Evolutionary conservation across 2,888 invertebrate genomes (phyloP), one percentile per base, ranked within the genome.

Genomic region (Reticulitermes lucifugus): DNA sequence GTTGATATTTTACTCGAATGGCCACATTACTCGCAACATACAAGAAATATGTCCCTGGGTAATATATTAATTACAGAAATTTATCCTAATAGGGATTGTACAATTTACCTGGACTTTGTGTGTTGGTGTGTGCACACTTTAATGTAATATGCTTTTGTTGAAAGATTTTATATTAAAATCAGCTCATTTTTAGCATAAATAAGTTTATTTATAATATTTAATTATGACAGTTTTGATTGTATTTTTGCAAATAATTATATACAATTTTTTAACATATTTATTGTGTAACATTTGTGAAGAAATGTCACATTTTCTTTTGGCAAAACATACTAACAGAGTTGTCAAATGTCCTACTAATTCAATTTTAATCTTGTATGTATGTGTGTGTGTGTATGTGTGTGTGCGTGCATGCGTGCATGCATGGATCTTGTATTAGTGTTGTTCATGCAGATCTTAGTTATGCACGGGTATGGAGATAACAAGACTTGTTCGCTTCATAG

Each of bases 71-170:
- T 7, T 6, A 6, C n/a, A 25, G 1, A n/a, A 25, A n/a, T n/a
- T 65, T 65, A n/a, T n/a, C n/a, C 3, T 7, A 65, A 65, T 65
- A 59, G 22, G 14, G 22, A 12, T 46, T 22, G 14, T 60, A 60
- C 6, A 6, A 60, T 60, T 60, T n/a, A n/a, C 65, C n/a, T 65
- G 5, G 25, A 65, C n/a, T 65, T n/a, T n/a, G n/a, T 25, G 65
- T 65, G n/a, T 65, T 65, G 65, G 25, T 65, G 65, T 65, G 6
- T 6, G 12, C 65, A 65, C 65, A 65, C 65, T 65, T 65, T 25
- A 65, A 65, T 65, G 65, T 65, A 65, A 65, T 65, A n/a, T 65
- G n/a, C 65, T 65, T 65, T 65, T 65, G 65, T 65, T 65, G 25
- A n/a, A 65, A 65, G 25, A 25, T n/a, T 65, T 65, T 65, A n/a